Evolutionary conservation across 1,140 invertebrate species (phyloP), one percentile per base, ranked within the genome.

Genomic region (Lysiphlebus fabarum): DNA sequence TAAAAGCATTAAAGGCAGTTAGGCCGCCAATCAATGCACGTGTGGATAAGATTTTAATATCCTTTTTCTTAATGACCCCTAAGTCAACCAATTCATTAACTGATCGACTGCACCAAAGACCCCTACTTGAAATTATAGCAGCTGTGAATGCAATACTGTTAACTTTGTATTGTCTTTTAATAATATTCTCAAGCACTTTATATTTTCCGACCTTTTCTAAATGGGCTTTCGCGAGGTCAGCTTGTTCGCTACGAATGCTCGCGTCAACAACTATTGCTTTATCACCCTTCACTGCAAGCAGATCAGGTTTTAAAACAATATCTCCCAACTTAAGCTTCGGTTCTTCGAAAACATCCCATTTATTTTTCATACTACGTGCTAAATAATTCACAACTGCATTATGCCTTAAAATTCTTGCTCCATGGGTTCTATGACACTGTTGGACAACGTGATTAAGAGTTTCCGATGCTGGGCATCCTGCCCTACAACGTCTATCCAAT

Each of bases 401-500:
- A n/a, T 64, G 62, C 14, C 62, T 12, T 1, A 42, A 0, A 0
- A 64, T 50, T 3, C 62, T 6, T 1, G 43, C 11, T 5, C 14
- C 45, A 26, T 64, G 56, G 0, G 59, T 61, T n/a, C 62, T 34
- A n/a, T 61, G 51, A 12, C 62, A 63, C 36, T 14, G 9, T 11
- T 63, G 58, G 1, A 60, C 26, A 7, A 62, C 53, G 36, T 62
- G 53, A 11, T 56, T 10, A 3, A 56, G n/a, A 2, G 57, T 59
- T 34, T 62, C 53, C 0, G 34, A 17, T 1, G 36, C 36, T 1
- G 26, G 10, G 34, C 67, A 69, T 0, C 69, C 67, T 0, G 63
- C 67, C 17, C 69, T 45, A 40, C 70, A 70, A 0, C 4, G 9
- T 6, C 59, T 9, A 33, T 65, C 59, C 0, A 12, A 2, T 0